A percentile compares a stretch with the other conserved stretches of the same genome.
phyloP scores from a whole-genome alignment of 2,113 vertebrate species.

The Nothobranchius kuhntae region DNA sequence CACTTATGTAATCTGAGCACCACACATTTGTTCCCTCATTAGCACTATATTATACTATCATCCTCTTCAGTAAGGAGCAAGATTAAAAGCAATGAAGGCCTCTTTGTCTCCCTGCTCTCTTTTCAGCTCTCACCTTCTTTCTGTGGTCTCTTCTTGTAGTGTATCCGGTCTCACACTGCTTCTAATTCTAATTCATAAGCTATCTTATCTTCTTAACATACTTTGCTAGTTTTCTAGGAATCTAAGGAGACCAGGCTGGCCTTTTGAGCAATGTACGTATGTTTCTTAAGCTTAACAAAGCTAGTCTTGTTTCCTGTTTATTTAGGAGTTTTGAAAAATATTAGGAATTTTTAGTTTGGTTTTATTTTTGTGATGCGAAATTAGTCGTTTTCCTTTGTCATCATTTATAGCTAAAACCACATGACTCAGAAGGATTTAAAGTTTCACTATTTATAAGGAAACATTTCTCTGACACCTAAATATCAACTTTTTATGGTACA shows the following conservation, averaged over 20 bases:
- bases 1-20: constrained; percentile 69
- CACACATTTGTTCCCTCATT: constrained; percentile 72
- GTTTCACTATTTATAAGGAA: neutral
- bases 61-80: constrained; percentile 61
- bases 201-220: constrained; percentile 23
- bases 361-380: neutral
- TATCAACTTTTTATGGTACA: neutral
- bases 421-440: neutral
- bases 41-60: constrained; percentile 68
- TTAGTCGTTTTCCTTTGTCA: neutral
- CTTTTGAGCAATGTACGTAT: constrained; percentile 4
- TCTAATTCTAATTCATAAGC: constrained; percentile 16
- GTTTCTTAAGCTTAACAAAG: constrained; percentile 14
- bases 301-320: constrained; percentile 3
- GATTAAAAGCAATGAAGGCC: constrained; percentile 45
- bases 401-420: neutral
- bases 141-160: constrained; percentile 13
- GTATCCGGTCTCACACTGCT: constrained; percentile 25
- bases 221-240: constrained; percentile 25
- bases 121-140: constrained; percentile 36
- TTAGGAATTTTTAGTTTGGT: no score
- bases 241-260: constrained; percentile 4
- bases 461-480: neutral
- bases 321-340: neutral
- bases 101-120: constrained; percentile 47